Evolutionary conservation across 1,140 invertebrate species (phyloP), one percentile per base, ranked within the genome.

Genomic region (Diachasmimorpha longicaudata): DNA sequence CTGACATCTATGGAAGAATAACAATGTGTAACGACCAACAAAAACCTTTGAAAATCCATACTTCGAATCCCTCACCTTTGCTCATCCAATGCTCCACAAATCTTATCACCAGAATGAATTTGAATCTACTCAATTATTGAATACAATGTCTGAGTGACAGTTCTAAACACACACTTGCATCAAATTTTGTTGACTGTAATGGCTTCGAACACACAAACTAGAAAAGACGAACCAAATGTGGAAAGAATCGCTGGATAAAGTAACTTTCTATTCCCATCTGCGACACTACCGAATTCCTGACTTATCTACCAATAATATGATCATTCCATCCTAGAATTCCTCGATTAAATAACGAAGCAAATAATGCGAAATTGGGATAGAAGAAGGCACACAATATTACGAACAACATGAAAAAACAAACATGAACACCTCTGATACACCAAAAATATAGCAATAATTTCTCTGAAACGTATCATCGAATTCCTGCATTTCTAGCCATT

Each of bases 1-100:
- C 94, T 44, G 94, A 92, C 95, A 97, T 96, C 66, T 68, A 66
- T 4, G 31, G 13, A 66, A 31, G 3, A 39, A 66, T 66, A 66
- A 31, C 14, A 31, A 66, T 25, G 6, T 9, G 19, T 55, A 10
- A 42, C 48, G 48, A 19, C n/a, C 2, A 19, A n/a, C 1, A 16
- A 55, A 1, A 1, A 19, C 8, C 6, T 55, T 55, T 19, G n/a
- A 16, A n/a, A 16, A 55, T 19, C 19, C 8, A 55, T 55, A 55
- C 14, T 55, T n/a, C 19, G n/a, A 14, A 55, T n/a, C 19, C 48
- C 48, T 55, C 19, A 55, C 48, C 48, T 55, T 16, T 19, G 48
- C 31, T 31, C 5, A 14, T 19, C 19, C 48, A 55, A 55, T 55
- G 0, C 6, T 8, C 14, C 1, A 55, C 9, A 19, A 19, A 55